Evolutionary conservation across 2,888 invertebrate species (phyloP).

Genomic region (Tachina grossa): DNA sequence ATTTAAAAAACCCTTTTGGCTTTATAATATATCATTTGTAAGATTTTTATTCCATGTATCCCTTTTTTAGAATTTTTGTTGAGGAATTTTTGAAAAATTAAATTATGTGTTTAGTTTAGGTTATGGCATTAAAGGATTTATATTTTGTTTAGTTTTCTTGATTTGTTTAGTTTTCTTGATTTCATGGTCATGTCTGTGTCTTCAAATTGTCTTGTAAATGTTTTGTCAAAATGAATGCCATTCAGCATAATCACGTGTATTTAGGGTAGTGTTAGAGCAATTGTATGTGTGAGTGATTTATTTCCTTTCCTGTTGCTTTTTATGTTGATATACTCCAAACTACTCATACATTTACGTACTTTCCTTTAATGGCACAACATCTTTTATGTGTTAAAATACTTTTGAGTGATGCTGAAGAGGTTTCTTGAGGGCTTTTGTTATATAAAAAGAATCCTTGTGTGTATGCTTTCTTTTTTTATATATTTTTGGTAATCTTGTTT

Average conservation of each 20-base stretch:
- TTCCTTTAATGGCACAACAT: slow-evolving; percentile 38
- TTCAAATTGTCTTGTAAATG: slow-evolving; percentile 63
- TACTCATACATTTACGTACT: neutral
- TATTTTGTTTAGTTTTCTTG: neutral
- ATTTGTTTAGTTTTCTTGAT: slow-evolving; percentile 12
- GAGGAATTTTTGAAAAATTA: slow-evolving; percentile 50
- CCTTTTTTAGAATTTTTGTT: neutral
- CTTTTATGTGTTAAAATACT: slow-evolving; percentile 60
- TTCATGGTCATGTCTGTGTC: slow-evolving; percentile 63
- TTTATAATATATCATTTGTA: neutral
- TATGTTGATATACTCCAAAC: neutral
- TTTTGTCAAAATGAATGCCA: slow-evolving; percentile 56
- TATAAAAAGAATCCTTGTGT: neutral
- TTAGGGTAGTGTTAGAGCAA: neutral
- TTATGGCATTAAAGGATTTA: slow-evolving; percentile 45
- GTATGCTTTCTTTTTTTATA: neutral
- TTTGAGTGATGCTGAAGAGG: slow-evolving; percentile 43
- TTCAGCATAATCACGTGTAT: neutral
- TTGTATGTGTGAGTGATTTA: neutral
- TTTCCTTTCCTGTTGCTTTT: slow-evolving; percentile 42
- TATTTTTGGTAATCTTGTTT: slow-evolving; percentile 11
- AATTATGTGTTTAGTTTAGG: slow-evolving; percentile 66
- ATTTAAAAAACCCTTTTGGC: no score
- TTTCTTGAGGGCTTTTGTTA: slow-evolving; percentile 56
- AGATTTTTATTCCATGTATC: neutral